Evolutionary conservation across 2,797 vertebrate species (phyloP).

Genomic region (Myotis daubentonii): DNA sequence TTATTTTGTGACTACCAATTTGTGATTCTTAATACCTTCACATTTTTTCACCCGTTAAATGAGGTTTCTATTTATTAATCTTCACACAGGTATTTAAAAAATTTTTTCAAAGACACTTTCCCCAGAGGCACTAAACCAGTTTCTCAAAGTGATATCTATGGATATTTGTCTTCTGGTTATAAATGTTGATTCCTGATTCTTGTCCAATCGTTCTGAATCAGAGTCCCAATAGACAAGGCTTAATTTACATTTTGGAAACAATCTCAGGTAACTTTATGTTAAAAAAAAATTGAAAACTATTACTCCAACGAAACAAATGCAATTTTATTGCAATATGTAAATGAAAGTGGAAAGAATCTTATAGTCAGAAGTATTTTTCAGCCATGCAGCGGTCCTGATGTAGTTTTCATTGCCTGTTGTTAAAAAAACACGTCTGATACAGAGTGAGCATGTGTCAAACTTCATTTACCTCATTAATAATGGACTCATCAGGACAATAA

Average conservation of each 20-base stretch:
- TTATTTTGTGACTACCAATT: neutral
- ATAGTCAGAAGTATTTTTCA: neutral
- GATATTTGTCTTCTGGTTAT: neutral
- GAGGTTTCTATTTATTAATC: neutral
- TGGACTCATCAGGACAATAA: neutral
- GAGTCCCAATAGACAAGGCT: neutral
- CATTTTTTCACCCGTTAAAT: neutral
- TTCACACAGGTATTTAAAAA: neutral
- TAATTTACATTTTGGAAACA: neutral
- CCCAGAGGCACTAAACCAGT: neutral
- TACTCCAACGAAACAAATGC: neutral
- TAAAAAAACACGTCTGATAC: neutral
- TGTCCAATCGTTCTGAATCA: neutral
- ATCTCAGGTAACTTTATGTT: neutral
- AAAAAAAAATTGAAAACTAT: neutral
- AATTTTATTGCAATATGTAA: neutral
- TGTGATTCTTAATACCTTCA: neutral
- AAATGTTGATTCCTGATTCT: neutral
- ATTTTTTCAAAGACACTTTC: neutral
- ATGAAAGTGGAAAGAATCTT: neutral
- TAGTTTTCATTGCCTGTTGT: neutral
- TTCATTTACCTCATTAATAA: constrained; percentile 8
- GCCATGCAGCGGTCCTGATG: neutral
- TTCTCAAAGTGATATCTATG: neutral
- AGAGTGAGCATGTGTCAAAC: neutral